A percentile compares a stretch with the other conserved stretches of the same genome.
phyloP scores from a whole-genome alignment of 2,888 invertebrate species.

The Polyploca ridens region DNA sequence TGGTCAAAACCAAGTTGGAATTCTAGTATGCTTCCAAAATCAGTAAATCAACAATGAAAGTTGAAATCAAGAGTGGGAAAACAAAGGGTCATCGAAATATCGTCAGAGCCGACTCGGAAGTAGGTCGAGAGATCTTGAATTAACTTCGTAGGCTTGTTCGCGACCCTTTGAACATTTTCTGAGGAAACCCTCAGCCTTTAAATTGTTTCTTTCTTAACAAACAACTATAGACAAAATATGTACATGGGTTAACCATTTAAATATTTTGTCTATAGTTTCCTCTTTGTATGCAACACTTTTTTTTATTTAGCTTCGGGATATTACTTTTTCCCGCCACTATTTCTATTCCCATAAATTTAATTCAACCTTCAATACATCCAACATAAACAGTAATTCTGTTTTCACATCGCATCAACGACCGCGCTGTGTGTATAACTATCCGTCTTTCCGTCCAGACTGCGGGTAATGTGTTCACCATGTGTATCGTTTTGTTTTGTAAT shows the following conservation, averaged over 20 bases:
- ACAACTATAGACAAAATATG: too few species aligned
- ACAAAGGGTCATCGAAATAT: conserved; percentile 56
- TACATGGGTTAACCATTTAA: too few species aligned
- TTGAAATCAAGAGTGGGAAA: conserved; percentile 26
- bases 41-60: conserved; percentile 5
- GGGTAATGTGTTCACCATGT: conserved; percentile 30
- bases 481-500: conserved; percentile 17
- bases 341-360: conserved; percentile 22
- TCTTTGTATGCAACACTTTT: too few species aligned
- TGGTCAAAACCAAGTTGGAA: background rate
- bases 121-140: conserved; percentile 59
- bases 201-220: background rate
- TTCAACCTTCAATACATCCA: conserved; percentile 49
- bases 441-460: conserved; percentile 17
- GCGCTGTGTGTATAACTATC: conserved; percentile 24
- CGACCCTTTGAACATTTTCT: conserved; percentile 24
- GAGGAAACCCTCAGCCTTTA: background rate
- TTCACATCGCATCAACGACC: conserved; percentile 46
- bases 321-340: background rate
- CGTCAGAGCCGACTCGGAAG: conserved; percentile 45
- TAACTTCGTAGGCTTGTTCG: conserved; percentile 32
- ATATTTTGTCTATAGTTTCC: too few species aligned
- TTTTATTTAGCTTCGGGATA: background rate
- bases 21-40: background rate
- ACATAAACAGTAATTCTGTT: conserved; percentile 50